phyloP scores from a whole-genome alignment of 2,888 invertebrate genomes.

The Prosapia bicincta region DNA sequence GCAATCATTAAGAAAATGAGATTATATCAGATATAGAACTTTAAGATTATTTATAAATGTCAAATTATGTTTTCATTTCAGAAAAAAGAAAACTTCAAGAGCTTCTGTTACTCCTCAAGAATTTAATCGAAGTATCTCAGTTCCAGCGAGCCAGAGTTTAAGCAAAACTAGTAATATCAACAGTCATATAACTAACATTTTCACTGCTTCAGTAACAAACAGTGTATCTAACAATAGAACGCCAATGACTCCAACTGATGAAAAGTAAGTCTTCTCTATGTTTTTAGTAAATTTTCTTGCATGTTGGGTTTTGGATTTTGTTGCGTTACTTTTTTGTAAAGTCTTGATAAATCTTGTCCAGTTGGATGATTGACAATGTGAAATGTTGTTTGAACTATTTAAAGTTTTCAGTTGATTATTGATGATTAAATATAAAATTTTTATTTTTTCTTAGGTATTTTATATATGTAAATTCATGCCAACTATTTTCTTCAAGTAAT shows the following conservation, averaged over 20 bases:
- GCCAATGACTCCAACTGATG: slow-evolving; percentile 49
- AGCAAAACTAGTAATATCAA: slow-evolving; percentile 35
- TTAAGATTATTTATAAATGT: no score
- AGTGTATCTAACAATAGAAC: slow-evolving; percentile 37
- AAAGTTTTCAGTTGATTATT: no score
- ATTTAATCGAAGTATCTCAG: slow-evolving; percentile 82
- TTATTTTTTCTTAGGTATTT: no score
- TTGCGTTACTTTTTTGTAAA: no score
- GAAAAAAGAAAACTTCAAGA: slow-evolving; percentile 69
- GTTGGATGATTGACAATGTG: no score
- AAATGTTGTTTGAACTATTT: no score
- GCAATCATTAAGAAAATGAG: no score
- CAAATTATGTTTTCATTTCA: slow-evolving; percentile 42
- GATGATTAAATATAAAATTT: no score
- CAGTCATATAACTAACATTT: slow-evolving; percentile 33
- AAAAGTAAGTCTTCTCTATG: slow-evolving; percentile 46
- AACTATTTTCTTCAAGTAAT: no score
- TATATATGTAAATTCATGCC: no score
- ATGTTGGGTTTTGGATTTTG: slow-evolving; percentile 5
- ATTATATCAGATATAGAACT: no score
- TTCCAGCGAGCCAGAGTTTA: slow-evolving; percentile 71
- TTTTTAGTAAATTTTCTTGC: background rate
- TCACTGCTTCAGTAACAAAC: slow-evolving; percentile 44
- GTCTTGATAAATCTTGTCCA: no score
- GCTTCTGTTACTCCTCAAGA: slow-evolving; percentile 61